Base-by-base conservation (phyloP, 2,113 vertebrate genomes). In the Spea multiplicata region DNA sequence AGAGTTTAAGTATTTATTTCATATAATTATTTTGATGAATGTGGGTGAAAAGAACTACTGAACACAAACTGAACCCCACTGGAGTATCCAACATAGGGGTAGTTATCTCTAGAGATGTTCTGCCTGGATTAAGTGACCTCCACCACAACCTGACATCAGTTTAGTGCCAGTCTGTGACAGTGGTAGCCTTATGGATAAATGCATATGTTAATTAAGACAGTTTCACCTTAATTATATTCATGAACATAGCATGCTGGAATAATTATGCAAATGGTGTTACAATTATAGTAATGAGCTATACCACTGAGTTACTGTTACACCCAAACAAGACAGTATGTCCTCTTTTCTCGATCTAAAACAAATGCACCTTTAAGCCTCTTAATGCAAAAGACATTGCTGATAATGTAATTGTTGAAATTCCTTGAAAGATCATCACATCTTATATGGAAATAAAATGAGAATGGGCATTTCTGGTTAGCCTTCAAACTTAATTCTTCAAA, bases 251-350 rank as follows among this genome's bases (percentile, higher is more conserved):
- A 80, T 73, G 71, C 45, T 61, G 44, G 71, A 73, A 80, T 73
- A 80, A 80, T 80, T 80, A 74, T 68, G 78, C 46, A 74, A 68
- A 80, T 80, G 30, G 44, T 30, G 46, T 66, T 73, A 66, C 65
- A 74, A 73, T 80, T 80, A 80, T 80, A 71, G 71, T 80, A 80
- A 80, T 68, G 71, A 80, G 64, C 17, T 59, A 74, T 80, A 73
- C 52, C 71, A 74, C 71, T 66, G 78, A 73, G 78, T 64, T 73
- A 71, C 61, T 44, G 59, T 68, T 72, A 4, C 71, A 67, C 71
- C 71, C 47, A 73, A 80, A 61, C 50, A 80, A 80, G 17, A 13
- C 53, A 48, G 44, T n/a, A 68, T 61, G 59, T 74, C 47, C 49
- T 68, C 10, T 12, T 13, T 46, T 12, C 69, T 71, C 3, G 48